Base-by-base conservation (phyloP, 2,888 invertebrate genomes). In the Volucella inanis region DNA sequence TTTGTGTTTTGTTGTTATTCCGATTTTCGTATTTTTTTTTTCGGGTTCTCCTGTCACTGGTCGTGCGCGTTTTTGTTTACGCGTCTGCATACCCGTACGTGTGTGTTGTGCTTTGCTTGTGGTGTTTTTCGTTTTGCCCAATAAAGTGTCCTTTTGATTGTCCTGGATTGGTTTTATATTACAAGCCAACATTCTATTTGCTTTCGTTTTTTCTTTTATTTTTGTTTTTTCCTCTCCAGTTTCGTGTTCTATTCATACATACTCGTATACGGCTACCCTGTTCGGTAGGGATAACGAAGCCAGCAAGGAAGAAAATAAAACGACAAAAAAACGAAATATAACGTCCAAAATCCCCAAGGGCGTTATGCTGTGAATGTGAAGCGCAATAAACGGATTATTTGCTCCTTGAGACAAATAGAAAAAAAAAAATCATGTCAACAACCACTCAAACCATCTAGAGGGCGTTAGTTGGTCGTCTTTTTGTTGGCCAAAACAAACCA, bases 331-430 rank as follows among this genome's bases (percentile, higher is more conserved):
- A 47, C 12, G 52, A 18, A 59, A 52, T 74, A 84, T 59, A 54
- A 84, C 64, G 78, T 41, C 61, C 61, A 61, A 61, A 22, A 39
- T 10, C 14, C 84, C 71, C 76, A 76, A 72, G 72, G 85, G 85
- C 81, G 85, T 77, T 81, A 77, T 81, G 31, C 81, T 77, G 61
- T 81, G 43, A 85, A 81, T 76, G 85, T 85, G 64, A 76, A 81
- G 52, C 76, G 81, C 71, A 85, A 81, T 85, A 81, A 85, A 85
- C 72, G 76, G 85, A 85, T 81, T 85, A 85, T 85, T 81, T 55
- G 76, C 81, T 72, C 67, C 61, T 67, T 62, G 70, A 76, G 41
- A 80, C 65, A 79, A 15, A 50, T 41, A 43, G 65, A 57, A 79
- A 68, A 43, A 39, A 2, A 8, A 31, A 38, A 39, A 12, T n/a